Conservation (phyloP, 2,797 vertebrate genomes). For the Lycodopsis pacificus region DNA sequence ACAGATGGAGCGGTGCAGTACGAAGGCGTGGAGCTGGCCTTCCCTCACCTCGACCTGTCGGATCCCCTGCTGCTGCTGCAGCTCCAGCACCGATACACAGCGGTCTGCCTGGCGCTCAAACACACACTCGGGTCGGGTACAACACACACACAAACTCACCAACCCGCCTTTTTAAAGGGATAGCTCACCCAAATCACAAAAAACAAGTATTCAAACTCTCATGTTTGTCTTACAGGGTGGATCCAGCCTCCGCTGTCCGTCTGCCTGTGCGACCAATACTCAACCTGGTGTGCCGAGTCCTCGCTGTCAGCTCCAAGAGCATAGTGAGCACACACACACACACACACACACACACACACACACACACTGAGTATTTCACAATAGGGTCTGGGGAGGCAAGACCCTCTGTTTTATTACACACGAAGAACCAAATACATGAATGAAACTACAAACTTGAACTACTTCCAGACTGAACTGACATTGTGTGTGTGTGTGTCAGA, state of each 20-base stretch:
- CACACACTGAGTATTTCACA: not conserved
- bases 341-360: no score
- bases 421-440: not conserved
- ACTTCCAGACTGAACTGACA: not conserved
- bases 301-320: conserved; percentile 87
- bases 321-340: conserved; percentile 80
- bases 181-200: not conserved
- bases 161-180: not conserved
- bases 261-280: conserved; percentile 89
- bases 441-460: not conserved
- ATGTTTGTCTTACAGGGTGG: conserved; percentile 77
- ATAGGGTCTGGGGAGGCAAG: not conserved
- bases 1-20: conserved; percentile 86
- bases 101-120: conserved; percentile 86
- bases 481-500: conserved; percentile 72
- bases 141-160: not conserved
- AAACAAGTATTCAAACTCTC: not conserved
- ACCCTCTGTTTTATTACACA: not conserved
- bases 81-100: conserved; percentile 86
- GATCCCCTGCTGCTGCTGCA: conserved; percentile 85
- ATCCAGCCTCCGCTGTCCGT: conserved; percentile 87
- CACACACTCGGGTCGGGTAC: conserved; percentile 85
- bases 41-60: conserved; percentile 80
- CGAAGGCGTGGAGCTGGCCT: conserved; percentile 86
- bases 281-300: conserved; percentile 88